Base-by-base conservation (phyloP, 92 coral and sea anemone genomes). In the Umimayanthus chanpuru region DNA sequence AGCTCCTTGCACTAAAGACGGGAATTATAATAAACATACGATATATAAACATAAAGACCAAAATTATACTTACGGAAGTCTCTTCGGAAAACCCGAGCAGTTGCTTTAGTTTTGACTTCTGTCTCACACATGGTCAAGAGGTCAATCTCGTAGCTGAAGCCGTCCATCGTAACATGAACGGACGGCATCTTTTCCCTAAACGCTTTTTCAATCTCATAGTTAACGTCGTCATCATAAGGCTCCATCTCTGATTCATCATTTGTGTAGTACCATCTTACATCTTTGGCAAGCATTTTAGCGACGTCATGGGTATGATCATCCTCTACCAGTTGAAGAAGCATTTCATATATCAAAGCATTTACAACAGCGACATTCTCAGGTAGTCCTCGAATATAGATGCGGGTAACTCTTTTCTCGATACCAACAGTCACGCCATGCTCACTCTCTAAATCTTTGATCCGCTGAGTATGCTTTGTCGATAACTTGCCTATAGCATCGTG, bases 151-250 rank as follows among this genome's bases (percentile, higher is more conserved):
- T 25, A 72, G 9, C 3, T 25, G 36, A 25, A 30, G 32, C 76
- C 81, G 38, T 21, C 88, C 28, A 85, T 82, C 7, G 88, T 86
- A 5, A 84, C 81, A 21, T 11, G 9, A 30, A 89, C 44, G 7
- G 92, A 83, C 2, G 81, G 56, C 32, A 85, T 53, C 14, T 90
- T 82, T 21, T 81, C 80, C 21, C 6, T 55, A 77, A 23, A 91
- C 9, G 98, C 98, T 44, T 89, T 77, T 85, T 94, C 98, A 32
- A 94, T 91, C 44, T 88, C 50, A 16, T 86, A 88, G 55, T 92
- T 94, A 21, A 20, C 25, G 36, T 68, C 87, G 9, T 74, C 61
- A 43, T 92, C 93, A 76, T 92, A 94, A 0, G 88, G 85, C 25
- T 76, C 88, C 15, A n/a, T n/a, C n/a, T 38, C 79, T 12, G 41